A percentile compares a stretch with the other conserved stretches of the same genome.
phyloP scores from a whole-genome alignment of 1,140 invertebrate genomes.

The Chironomus striatipennis region DNA sequence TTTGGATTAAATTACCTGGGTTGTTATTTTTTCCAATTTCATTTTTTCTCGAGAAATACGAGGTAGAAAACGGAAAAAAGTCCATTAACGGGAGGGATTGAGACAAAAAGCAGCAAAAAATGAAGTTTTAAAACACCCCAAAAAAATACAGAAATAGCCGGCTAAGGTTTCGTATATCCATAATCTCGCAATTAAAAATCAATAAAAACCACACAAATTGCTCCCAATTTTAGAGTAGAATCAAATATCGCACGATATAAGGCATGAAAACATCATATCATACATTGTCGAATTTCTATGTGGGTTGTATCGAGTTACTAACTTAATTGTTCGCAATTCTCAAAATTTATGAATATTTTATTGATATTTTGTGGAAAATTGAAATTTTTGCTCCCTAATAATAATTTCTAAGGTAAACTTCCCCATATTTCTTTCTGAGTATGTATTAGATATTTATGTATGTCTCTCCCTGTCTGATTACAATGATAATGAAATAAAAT shows the following conservation, averaged over 20 bases:
- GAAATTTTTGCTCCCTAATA: background rate
- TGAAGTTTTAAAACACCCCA: background rate
- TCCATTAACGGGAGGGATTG: background rate
- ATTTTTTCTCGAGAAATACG: background rate
- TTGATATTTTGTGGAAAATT: background rate
- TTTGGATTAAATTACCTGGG: slow-evolving; percentile 13
- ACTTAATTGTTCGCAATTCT: background rate
- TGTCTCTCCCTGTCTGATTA: background rate
- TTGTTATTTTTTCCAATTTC: background rate
- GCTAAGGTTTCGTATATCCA: background rate
- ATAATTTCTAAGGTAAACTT: background rate
- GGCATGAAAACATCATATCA: background rate
- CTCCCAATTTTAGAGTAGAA: background rate
- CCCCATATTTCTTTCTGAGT: background rate
- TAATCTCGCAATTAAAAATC: slow-evolving; percentile 8
- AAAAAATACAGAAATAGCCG: background rate
- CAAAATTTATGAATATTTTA: slow-evolving; percentile 15
- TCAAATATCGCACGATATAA: background rate
- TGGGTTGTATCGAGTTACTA: background rate
- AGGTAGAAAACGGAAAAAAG: background rate
- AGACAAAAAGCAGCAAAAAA: background rate
- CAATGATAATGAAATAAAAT: background rate
- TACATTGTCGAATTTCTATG: background rate
- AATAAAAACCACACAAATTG: background rate
- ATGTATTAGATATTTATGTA: too few species aligned